A percentile compares a stretch with the other conserved stretches of the same genome.
These are phyloP conservation scores for Drosophila mauritiana DNA, from an alignment of 1,140 invertebrate species.

Conservation along the genomic window DNA sequence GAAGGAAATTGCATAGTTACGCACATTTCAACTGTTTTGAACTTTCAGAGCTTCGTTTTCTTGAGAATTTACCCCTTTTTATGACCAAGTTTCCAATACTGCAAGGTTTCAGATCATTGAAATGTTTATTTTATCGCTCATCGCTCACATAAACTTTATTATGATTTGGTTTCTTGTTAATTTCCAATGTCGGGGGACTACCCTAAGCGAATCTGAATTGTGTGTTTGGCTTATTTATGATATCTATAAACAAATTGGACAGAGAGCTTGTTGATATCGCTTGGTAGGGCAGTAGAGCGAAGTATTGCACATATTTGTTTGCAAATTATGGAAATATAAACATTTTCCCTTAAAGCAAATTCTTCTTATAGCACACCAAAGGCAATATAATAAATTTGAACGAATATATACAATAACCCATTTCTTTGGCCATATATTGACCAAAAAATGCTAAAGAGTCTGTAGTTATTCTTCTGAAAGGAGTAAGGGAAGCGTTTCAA, in stretches of 20 bases:
- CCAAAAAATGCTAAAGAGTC: background rate
- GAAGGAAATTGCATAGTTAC: background rate
- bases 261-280: conserved; percentile 2
- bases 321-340: background rate
- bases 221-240: conserved; percentile 12
- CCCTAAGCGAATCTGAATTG: conserved; percentile 9
- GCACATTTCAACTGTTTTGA: too few species aligned
- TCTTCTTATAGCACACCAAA: background rate
- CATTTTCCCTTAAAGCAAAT: background rate
- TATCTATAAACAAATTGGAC: conserved; percentile 12
- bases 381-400: too few species aligned
- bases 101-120: background rate
- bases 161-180: background rate
- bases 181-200: conserved; percentile 2
- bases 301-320: background rate
- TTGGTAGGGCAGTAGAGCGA: background rate
- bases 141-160: background rate
- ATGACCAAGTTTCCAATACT: too few species aligned
- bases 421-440: background rate
- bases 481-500: too few species aligned
- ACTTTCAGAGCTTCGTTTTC: too few species aligned
- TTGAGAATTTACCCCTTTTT: too few species aligned
- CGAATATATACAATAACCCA: background rate
- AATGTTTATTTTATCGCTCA: background rate
- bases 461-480: background rate